Evolutionary conservation across 2,888 invertebrate species (phyloP).

Genomic region (Norana najaformis): DNA sequence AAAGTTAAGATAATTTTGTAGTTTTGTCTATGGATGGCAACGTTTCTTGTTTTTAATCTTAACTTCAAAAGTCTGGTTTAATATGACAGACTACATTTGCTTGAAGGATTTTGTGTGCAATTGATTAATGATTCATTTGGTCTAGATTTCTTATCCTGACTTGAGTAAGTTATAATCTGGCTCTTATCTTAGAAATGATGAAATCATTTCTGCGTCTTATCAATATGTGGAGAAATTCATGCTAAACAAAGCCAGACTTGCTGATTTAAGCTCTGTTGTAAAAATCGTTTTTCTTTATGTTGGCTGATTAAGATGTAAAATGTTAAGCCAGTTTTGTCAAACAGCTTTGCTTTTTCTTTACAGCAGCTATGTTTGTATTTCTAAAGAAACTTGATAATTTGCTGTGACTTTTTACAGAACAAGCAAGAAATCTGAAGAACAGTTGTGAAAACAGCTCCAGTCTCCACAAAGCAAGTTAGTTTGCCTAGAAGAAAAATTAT

Average conservation of each 20-base stretch:
- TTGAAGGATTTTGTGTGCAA: too few relatives aligned
- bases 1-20: not conserved
- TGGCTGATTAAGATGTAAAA: not conserved
- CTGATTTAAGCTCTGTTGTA: not conserved
- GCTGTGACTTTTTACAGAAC: not conserved
- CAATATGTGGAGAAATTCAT: not conserved
- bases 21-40: not conserved
- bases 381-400: not conserved
- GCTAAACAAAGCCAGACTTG: not conserved
- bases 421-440: not conserved
- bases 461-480: not conserved
- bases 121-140: too few relatives aligned
- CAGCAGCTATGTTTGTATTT: not conserved
- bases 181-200: not conserved
- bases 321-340: not conserved
- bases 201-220: constrained; percentile 18
- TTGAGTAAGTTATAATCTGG: not conserved
- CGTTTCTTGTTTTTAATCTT: not conserved
- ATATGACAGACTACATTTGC: not conserved
- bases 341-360: not conserved
- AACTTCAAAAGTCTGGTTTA: not conserved
- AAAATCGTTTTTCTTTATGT: not conserved
- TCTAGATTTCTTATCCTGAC: not conserved
- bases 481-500: not conserved
- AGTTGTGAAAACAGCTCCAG: not conserved